Conservation (phyloP, 2,888 invertebrate species). For the Mythimna impura region DNA sequence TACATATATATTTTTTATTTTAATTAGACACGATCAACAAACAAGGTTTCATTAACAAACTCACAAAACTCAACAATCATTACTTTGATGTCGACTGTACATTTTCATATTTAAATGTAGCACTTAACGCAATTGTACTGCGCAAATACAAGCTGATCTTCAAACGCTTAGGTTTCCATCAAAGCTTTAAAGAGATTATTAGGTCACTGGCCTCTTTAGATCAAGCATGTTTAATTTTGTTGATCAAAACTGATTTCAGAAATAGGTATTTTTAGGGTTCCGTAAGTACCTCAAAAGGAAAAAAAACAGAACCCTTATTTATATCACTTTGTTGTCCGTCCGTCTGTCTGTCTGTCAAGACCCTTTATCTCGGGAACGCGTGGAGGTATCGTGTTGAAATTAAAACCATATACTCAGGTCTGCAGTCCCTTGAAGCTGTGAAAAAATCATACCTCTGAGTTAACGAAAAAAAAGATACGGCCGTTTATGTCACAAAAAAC, state of each 20-base stretch:
- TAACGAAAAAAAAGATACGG: too few relatives aligned
- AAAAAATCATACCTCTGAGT: too few relatives aligned
- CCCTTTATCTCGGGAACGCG: too few relatives aligned
- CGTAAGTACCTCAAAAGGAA: too few relatives aligned
- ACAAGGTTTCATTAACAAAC: neutral
- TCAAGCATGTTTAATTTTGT: neutral
- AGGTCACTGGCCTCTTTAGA: constrained; percentile 4
- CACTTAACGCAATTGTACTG: constrained; percentile 36
- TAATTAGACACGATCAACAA: neutral
- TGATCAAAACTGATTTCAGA: neutral
- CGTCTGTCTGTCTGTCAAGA: too few relatives aligned
- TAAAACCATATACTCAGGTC: too few relatives aligned
- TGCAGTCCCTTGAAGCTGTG: too few relatives aligned
- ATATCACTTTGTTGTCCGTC: too few relatives aligned
- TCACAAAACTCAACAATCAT: neutral
- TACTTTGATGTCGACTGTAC: constrained; percentile 10
- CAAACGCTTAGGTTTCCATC: constrained; percentile 27
- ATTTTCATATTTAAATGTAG: constrained; percentile 46
- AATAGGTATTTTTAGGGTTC: neutral
- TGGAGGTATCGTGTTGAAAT: too few relatives aligned
- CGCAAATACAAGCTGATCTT: constrained; percentile 45
- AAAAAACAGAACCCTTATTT: too few relatives aligned
- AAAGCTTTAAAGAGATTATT: constrained; percentile 27
- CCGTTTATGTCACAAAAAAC: too few relatives aligned
- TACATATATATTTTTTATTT: neutral